Conservation (phyloP, 2,113 vertebrate genomes). For the Typhlomys cinereus region DNA sequence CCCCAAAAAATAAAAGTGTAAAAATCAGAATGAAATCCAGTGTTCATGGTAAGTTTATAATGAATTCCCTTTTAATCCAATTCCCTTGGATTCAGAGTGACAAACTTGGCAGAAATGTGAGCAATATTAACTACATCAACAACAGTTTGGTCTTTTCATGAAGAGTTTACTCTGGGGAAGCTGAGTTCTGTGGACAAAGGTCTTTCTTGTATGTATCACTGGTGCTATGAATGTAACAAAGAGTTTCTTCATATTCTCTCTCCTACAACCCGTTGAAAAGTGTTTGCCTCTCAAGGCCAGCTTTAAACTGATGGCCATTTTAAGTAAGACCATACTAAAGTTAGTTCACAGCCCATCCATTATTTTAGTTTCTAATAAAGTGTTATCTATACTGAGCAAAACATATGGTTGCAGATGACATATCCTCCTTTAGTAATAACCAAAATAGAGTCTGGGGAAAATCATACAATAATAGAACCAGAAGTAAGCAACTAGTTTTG, state of each 20-base stretch:
- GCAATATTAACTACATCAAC: neutral
- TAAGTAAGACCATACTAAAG: neutral
- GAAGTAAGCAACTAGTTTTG: neutral
- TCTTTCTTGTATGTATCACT: neutral
- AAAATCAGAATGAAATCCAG: neutral
- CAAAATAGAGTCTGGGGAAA: neutral
- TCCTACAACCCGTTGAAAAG: neutral
- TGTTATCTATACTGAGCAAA: neutral
- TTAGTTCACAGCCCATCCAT: neutral
- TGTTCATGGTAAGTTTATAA: neutral
- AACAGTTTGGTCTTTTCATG: neutral
- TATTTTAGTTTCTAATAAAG: slow-evolving; percentile 22
- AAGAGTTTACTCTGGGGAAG: neutral
- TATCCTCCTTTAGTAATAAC: neutral
- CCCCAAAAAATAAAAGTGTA: neutral
- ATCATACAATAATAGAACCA: neutral
- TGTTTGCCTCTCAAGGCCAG: neutral
- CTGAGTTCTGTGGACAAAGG: neutral
- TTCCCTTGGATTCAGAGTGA: neutral
- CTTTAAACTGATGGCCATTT: slow-evolving; percentile 16
- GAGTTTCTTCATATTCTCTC: neutral
- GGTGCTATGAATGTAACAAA: neutral
- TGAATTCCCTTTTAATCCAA: neutral
- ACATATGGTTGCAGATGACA: neutral
- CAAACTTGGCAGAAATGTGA: neutral